These are phyloP conservation scores for Kradibia gibbosae DNA, from an alignment of 1,140 invertebrate genomes.

Conservation along the genomic window DNA sequence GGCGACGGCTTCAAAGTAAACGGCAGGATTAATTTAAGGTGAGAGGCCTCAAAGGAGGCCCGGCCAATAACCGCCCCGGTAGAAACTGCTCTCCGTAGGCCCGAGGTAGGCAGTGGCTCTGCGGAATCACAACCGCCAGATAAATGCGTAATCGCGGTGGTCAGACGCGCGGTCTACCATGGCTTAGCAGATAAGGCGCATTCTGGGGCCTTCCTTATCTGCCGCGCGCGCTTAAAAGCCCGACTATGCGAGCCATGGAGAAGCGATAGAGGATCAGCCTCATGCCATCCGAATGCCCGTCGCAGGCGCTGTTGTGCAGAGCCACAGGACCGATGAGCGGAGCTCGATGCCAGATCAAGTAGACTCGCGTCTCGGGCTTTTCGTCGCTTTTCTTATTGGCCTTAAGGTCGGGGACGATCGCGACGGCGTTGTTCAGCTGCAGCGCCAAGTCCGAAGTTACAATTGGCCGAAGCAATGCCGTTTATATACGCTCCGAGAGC, in stretches of 20 bases:
- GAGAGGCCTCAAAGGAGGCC: background rate
- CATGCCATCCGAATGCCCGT: background rate
- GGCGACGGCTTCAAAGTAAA: background rate
- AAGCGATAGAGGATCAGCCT: background rate
- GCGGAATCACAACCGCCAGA: constrained; percentile 26
- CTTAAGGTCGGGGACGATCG: background rate
- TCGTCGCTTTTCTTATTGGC: background rate
- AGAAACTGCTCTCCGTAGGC: too few relatives aligned
- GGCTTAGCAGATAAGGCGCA: constrained; percentile 50
- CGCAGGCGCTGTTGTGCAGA: background rate
- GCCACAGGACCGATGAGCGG: background rate
- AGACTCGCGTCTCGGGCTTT: background rate
- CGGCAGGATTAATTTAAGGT: background rate
- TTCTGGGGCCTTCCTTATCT: background rate
- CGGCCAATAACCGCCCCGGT: background rate
- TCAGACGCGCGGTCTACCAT: constrained; percentile 57
- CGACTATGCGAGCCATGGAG: background rate
- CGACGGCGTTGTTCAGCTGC: background rate
- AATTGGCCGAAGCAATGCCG: background rate
- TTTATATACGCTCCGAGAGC: too few relatives aligned
- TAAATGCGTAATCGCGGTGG: constrained; percentile 53
- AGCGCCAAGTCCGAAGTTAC: background rate
- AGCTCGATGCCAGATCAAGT: too few relatives aligned
- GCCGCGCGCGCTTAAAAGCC: background rate
- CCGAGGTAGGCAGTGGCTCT: background rate